Conservation (phyloP, 2,113 vertebrate species). For the Passerina amoena region DNA sequence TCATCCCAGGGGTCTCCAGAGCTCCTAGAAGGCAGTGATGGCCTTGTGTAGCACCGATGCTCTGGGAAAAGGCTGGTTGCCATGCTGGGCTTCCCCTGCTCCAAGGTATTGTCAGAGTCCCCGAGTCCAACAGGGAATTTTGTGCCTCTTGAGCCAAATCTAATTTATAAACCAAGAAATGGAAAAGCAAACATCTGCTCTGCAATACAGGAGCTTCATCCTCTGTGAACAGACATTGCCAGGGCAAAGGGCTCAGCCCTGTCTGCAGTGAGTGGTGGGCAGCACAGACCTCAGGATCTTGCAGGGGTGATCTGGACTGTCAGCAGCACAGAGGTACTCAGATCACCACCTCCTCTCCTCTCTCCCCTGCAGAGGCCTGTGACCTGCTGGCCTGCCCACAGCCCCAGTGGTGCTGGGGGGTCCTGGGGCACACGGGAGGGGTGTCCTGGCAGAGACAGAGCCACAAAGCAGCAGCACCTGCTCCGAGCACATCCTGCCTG, state of each 20-base stretch:
- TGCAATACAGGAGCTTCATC: not conserved
- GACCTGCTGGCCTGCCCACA: fast-evolving
- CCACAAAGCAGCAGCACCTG: not conserved
- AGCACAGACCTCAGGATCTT: not conserved
- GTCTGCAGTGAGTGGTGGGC: not conserved
- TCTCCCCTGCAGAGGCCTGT: not conserved
- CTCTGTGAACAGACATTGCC: not conserved
- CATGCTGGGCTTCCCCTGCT: fast-evolving
- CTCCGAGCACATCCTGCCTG: fast-evolving
- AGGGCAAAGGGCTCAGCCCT: not conserved
- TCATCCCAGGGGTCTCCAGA: not conserved
- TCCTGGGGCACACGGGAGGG: fast-evolving
- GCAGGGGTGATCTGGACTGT: not conserved
- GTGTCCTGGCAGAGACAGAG: not conserved
- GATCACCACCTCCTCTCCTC: not conserved
- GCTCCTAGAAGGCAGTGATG: not conserved
- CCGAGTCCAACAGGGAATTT: not conserved
- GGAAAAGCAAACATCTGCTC: not conserved
- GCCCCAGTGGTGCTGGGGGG: not conserved
- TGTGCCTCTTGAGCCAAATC: not conserved
- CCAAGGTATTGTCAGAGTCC: not conserved
- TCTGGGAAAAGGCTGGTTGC: not conserved
- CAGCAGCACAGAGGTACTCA: not conserved
- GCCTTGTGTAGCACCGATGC: not conserved
- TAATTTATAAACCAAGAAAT: not conserved